Evolutionary conservation across 2,797 vertebrate genomes (phyloP), one percentile per base, ranked within the genome.

Genomic region (Enteromius paludinosus): DNA sequence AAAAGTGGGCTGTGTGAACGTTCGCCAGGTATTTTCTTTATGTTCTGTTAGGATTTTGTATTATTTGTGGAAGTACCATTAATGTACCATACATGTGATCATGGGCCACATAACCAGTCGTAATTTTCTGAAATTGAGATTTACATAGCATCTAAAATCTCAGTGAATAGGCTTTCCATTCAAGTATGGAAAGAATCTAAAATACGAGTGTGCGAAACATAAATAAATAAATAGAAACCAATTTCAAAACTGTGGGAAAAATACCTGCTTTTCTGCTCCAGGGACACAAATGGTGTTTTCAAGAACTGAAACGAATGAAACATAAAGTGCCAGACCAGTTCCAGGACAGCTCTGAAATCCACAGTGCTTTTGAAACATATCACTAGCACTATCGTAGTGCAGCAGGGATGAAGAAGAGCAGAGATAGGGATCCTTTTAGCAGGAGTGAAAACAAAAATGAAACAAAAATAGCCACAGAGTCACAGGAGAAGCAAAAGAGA

Each of bases 271-370:
- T 38, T 38, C 35, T 38, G 6, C 35, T 38, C 7, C 35, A 41
- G 38, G 9, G 9, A 41, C 41, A 43, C 41, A 43, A 12, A 43
- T 12, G 11, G 87, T 87, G 90, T 61, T 90, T 91, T 89, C 87
- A 73, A 86, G 71, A 78, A 86, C 84, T 86, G 81, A 62, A 75
- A 85, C 83, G 73, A 49, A 65, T 30, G 47, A 86, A 49, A 52
- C 23, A 47, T 8, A 74, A n/a, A 56, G 20, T 56, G 8, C 10
- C 9, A 43, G 41, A 43, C n/a, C 10, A 23, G 10, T n/a, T 56
- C 54, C 10, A 56, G 52, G 52, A 54, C 52, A 54, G 54, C 20
- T 23, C n/a, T 56, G 10, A 11, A 56, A 23, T 23, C 9, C 54
- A 56, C 54, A 11, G 59, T 62, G 59, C 5, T 30, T 62, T 30